These are phyloP conservation scores for Pterobdella sp. DNA, from an alignment of 2,888 invertebrate genomes.

Conservation along the genomic window DNA sequence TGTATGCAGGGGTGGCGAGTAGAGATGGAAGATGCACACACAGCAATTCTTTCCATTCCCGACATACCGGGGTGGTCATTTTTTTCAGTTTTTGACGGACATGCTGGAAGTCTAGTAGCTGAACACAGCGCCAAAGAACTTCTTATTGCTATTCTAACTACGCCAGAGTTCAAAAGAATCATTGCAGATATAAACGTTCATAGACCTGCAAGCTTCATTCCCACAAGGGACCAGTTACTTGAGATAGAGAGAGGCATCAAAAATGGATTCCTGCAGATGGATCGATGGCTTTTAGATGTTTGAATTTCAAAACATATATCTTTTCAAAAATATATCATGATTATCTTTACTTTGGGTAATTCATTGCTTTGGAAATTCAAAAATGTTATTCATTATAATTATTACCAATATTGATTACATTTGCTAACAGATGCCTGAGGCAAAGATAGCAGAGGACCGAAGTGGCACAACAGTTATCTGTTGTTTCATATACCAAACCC, in stretches of 20 bases:
- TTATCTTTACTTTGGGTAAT: no score
- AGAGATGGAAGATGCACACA: slow-evolving; percentile 90
- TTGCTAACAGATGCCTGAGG: slow-evolving; percentile 46
- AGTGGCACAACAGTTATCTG: slow-evolving; percentile 98
- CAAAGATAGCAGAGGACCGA: slow-evolving; percentile 76
- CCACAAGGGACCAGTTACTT: slow-evolving; percentile 19
- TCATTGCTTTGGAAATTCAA: not conserved
- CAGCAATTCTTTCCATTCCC: slow-evolving; percentile 73
- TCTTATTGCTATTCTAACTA: slow-evolving; percentile 72
- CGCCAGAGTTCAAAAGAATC: slow-evolving; percentile 60
- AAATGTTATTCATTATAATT: not conserved
- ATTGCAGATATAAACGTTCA: slow-evolving; percentile 5
- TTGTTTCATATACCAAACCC: slow-evolving; percentile 80
- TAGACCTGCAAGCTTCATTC: slow-evolving; percentile 49
- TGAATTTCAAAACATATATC: not conserved
- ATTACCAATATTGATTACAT: no score
- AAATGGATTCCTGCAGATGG: slow-evolving; percentile 64
- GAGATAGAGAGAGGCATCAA: slow-evolving; percentile 51
- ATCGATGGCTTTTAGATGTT: slow-evolving; percentile 60
- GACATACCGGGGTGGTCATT: slow-evolving; percentile 61
- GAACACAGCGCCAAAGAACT: slow-evolving; percentile 43
- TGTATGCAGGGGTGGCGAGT: slow-evolving; percentile 98
- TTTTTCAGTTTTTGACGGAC: slow-evolving; percentile 98
- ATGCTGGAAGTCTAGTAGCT: slow-evolving; percentile 67
- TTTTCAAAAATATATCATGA: not conserved